Evolutionary conservation across 2,113 vertebrate genomes (phyloP).

Genomic region (Scophthalmus maximus): DNA sequence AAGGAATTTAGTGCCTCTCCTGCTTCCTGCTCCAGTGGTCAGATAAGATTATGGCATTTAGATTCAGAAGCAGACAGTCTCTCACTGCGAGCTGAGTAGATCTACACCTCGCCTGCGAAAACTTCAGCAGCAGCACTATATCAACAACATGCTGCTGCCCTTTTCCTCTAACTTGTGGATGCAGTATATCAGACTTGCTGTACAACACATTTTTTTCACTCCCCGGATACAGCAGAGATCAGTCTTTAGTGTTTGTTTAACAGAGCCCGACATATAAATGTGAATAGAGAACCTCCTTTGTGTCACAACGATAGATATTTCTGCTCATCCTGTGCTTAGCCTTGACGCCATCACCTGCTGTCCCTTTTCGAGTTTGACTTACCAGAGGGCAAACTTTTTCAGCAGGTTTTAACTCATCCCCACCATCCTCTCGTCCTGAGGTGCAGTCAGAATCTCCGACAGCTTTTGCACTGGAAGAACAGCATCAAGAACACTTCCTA

Average conservation of each 20-base stretch:
- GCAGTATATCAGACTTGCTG: slow-evolving; percentile 23
- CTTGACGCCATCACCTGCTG: too few relatives aligned
- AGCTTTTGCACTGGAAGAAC: not conserved
- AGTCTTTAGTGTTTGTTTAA: not conserved
- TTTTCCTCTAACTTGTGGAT: slow-evolving; percentile 35
- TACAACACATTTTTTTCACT: slow-evolving; percentile 9
- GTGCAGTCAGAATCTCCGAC: not conserved
- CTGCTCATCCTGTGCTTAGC: too few relatives aligned
- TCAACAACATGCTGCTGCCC: slow-evolving; percentile 41
- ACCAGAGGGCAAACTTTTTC: not conserved
- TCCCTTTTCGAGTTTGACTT: not conserved
- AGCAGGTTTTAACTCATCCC: not conserved
- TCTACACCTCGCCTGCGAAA: slow-evolving; percentile 44
- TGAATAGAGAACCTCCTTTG: too few relatives aligned
- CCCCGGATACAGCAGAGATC: not conserved
- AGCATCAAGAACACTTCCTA: too few relatives aligned
- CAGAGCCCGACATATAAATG: too few relatives aligned
- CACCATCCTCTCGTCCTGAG: not conserved
- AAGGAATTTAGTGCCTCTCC: slow-evolving; percentile 49
- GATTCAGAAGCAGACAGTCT: slow-evolving; percentile 66
- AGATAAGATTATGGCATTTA: slow-evolving; percentile 71
- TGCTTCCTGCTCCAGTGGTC: slow-evolving; percentile 66
- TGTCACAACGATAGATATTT: too few relatives aligned
- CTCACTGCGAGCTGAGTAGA: slow-evolving; percentile 44
- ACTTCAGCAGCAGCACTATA: slow-evolving; percentile 34